Conservation (phyloP, 2,888 invertebrate genomes). For the Nysson spinosus region DNA sequence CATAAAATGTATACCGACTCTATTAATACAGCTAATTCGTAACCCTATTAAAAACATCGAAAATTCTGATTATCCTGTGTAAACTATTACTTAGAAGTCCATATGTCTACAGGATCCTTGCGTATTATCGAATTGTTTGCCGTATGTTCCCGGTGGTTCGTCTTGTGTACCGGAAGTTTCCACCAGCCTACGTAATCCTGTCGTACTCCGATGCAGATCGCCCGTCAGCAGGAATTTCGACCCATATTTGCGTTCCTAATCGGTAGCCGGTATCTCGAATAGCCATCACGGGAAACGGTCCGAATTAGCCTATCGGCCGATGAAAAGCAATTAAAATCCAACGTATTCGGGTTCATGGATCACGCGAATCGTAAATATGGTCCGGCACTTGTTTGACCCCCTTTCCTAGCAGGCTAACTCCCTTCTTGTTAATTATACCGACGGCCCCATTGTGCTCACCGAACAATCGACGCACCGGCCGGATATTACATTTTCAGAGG, state of each 20-base stretch:
- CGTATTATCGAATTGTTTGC: constrained; percentile 64
- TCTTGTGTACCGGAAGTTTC: constrained; percentile 67
- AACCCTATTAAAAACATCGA: no score
- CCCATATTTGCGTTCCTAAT: constrained; percentile 67
- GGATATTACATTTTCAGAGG: constrained; percentile 43
- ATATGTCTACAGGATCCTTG: constrained; percentile 39
- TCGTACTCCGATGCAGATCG: constrained; percentile 54
- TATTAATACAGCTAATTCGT: no score
- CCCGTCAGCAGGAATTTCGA: constrained; percentile 61
- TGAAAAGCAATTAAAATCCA: constrained; percentile 15
- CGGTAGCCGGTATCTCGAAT: constrained; percentile 52
- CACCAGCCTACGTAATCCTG: constrained; percentile 41
- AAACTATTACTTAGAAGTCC: no score
- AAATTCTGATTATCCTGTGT: no score
- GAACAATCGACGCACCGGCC: constrained; percentile 30
- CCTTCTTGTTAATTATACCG: constrained; percentile 23
- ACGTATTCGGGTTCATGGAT: not conserved
- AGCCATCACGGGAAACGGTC: constrained; percentile 33
- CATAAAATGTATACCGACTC: no score
- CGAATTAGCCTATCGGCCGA: constrained; percentile 23
- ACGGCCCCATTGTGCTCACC: constrained; percentile 11
- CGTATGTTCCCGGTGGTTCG: constrained; percentile 58
- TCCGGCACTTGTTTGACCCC: not conserved
- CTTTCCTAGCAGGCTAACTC: not conserved
- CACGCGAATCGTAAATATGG: constrained; percentile 20